A percentile compares a stretch with the other conserved stretches of the same genome.
Conservation (phyloP, 2,797 vertebrate species). For the Cephalopachus bancanus region DNA sequence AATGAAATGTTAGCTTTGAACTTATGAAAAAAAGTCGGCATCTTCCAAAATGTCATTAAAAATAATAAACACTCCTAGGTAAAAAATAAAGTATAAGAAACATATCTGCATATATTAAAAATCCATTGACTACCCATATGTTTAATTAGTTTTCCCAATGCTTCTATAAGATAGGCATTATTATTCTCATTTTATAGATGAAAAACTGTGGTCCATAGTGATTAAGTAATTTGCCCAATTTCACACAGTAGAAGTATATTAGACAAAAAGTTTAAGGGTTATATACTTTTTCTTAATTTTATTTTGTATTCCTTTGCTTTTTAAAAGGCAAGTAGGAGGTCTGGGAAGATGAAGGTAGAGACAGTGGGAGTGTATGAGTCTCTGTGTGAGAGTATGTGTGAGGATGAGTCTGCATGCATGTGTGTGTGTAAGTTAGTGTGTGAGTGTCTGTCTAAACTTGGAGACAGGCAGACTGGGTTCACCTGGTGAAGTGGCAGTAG, state of each 20-base stretch:
- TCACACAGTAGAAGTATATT: not conserved
- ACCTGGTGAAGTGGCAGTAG: too few relatives aligned
- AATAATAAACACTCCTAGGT: not conserved
- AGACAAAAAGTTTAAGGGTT: not conserved
- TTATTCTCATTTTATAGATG: not conserved
- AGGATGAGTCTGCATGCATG: too few relatives aligned
- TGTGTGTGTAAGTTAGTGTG: too few relatives aligned
- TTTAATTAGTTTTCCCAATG: not conserved
- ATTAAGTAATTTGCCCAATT: not conserved
- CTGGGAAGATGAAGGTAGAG: too few relatives aligned
- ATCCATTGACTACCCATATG: not conserved
- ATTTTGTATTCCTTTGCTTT: too few relatives aligned
- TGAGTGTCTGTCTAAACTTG: too few relatives aligned
- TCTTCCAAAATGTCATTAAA: not conserved
- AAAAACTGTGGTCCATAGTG: not conserved
- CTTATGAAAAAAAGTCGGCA: not conserved
- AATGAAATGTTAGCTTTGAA: not conserved
- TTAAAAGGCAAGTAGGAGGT: too few relatives aligned
- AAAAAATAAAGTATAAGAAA: not conserved
- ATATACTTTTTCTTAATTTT: not conserved
- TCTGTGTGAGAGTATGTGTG: too few relatives aligned
- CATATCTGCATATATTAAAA: not conserved
- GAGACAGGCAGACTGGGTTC: too few relatives aligned
- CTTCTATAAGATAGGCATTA: not conserved
- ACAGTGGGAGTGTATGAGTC: too few relatives aligned